phyloP scores from a whole-genome alignment of 2,113 vertebrate species.

The Cepphus grylle region DNA sequence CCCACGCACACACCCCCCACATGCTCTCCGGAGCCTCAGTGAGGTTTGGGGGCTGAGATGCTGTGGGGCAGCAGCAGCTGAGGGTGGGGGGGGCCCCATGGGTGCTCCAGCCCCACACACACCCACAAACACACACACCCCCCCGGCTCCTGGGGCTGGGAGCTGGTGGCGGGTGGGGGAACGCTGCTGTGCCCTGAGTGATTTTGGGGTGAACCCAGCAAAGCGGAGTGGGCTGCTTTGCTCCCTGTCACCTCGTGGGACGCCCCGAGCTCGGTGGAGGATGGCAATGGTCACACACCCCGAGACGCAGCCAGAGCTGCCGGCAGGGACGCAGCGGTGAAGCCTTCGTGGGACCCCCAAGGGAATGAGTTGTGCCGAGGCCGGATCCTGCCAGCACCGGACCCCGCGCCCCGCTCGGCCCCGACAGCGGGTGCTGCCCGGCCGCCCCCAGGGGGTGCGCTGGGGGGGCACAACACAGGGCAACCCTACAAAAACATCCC shows the following conservation, averaged over 20 bases:
- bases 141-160: not conserved
- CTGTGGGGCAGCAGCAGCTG: not conserved
- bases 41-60: not conserved
- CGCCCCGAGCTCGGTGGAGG: not conserved
- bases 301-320: not conserved
- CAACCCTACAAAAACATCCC: not conserved
- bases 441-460: not conserved
- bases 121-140: not conserved
- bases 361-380: not conserved
- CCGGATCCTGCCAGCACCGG: not conserved
- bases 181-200: not conserved
- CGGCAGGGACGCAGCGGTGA: too few species aligned
- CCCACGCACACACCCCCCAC: not conserved
- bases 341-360: not conserved
- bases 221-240: not conserved
- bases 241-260: not conserved
- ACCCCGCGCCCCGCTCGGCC: not conserved
- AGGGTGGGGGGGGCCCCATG: not conserved
- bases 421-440: not conserved
- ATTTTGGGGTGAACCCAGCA: not conserved
- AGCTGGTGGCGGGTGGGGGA: not conserved
- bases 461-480: not conserved
- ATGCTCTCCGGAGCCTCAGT: not conserved
- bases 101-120: not conserved
- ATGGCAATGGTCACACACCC: not conserved